Conservation (phyloP, 2,888 invertebrate species). For the Cynaeus angustus region DNA sequence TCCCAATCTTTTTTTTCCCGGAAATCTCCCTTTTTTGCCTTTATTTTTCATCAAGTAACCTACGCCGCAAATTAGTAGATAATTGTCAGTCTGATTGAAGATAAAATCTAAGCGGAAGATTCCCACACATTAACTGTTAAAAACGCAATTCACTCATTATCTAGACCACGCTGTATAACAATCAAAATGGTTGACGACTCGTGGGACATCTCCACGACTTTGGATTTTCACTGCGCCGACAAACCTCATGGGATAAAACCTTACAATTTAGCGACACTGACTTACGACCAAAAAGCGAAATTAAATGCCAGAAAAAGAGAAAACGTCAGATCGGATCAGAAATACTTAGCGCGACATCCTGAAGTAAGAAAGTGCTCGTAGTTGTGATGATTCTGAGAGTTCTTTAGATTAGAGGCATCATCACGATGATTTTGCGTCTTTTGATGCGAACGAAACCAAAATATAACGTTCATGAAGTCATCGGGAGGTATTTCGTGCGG, state of each 20-base stretch:
- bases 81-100: constrained; percentile 18
- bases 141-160: background rate
- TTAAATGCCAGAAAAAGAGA: constrained; percentile 63
- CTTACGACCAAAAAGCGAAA: constrained; percentile 60
- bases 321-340: constrained; percentile 62
- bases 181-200: constrained; percentile 63
- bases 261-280: constrained; percentile 63
- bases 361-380: constrained; percentile 59
- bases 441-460: constrained; percentile 60
- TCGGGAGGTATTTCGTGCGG: constrained; percentile 60
- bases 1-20: too few species aligned
- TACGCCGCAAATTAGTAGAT: constrained; percentile 11
- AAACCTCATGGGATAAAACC: constrained; percentile 64
- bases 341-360: constrained; percentile 65
- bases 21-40: too few species aligned
- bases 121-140: constrained; percentile 34
- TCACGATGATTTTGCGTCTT: constrained; percentile 59
- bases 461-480: constrained; percentile 58
- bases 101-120: constrained; percentile 26
- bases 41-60: constrained; percentile 11
- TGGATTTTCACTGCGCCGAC: constrained; percentile 64
- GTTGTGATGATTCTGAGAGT: constrained; percentile 7
- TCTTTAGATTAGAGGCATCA: constrained; percentile 62
- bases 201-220: constrained; percentile 52
- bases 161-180: background rate